phyloP scores from a whole-genome alignment of 2,797 vertebrate genomes.

The Xyrichtys novacula region DNA sequence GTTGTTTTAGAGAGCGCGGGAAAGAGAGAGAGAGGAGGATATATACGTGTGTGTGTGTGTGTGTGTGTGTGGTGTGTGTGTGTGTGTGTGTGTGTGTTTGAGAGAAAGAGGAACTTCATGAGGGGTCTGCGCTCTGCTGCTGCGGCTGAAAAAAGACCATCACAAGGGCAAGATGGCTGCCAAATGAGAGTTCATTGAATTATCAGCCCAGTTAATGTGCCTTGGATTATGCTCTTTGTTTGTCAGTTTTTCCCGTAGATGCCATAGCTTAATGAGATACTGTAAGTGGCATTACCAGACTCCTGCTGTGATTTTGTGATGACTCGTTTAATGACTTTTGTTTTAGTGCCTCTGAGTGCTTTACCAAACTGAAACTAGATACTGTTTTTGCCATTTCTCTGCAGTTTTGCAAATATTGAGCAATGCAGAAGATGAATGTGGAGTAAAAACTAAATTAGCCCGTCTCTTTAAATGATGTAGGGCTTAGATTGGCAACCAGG shows the following conservation, averaged over 20 bases:
- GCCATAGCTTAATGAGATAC: constrained; percentile 84
- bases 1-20: constrained; percentile 88
- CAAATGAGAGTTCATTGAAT: constrained; percentile 99
- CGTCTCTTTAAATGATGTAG: constrained; percentile 26
- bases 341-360: constrained; percentile 82
- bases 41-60: constrained; percentile 24
- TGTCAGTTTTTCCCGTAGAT: constrained; percentile 81
- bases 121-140: constrained; percentile 71
- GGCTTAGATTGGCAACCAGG: constrained; percentile 10
- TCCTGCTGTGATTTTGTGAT: constrained; percentile 85
- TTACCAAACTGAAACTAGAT: constrained; percentile 62
- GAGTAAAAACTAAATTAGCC: constrained; percentile 14
- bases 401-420: constrained; percentile 50
- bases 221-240: constrained; percentile 84
- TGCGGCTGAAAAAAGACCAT: constrained; percentile 89
- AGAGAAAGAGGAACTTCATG: constrained; percentile 61
- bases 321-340: constrained; percentile 85
- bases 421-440: constrained; percentile 8
- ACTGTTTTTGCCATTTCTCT: constrained; percentile 29
- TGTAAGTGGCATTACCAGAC: constrained; percentile 84
- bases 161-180: constrained; percentile 97
- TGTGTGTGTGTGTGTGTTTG: constrained; percentile 14
- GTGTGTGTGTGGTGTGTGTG: constrained; percentile 9
- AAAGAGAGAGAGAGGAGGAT: constrained; percentile 16
- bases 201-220: constrained; percentile 89